Evolutionary conservation across 2,113 vertebrate species (phyloP).

Genomic region (Balaenoptera acutorostrata): DNA sequence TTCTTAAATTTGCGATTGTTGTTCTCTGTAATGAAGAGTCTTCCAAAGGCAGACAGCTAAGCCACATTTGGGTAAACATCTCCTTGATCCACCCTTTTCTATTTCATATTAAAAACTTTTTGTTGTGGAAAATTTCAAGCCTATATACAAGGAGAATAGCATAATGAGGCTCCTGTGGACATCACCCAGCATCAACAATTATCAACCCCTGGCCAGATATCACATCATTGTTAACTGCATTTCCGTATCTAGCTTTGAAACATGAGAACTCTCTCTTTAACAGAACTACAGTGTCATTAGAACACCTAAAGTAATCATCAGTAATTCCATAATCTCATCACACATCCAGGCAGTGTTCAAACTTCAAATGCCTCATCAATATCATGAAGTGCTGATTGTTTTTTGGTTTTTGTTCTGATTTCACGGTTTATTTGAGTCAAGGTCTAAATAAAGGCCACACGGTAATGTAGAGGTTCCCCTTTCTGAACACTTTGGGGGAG

Average conservation of each 20-base stretch:
- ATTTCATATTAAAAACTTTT: neutral
- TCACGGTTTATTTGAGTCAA: neutral
- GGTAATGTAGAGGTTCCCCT: neutral
- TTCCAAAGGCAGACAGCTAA: neutral
- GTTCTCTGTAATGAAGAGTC: neutral
- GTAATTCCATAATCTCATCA: neutral
- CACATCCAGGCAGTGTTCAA: neutral
- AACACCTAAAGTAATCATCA: neutral
- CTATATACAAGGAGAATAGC: neutral
- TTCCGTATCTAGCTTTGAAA: neutral
- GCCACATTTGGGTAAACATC: neutral
- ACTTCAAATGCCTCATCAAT: neutral
- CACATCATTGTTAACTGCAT: neutral
- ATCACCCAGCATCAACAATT: neutral
- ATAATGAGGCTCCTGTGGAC: neutral
- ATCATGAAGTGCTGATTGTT: neutral
- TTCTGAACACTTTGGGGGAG: neutral
- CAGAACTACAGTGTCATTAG: neutral
- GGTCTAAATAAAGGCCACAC: neutral
- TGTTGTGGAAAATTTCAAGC: neutral
- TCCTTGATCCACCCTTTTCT: neutral
- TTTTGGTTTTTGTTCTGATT: neutral
- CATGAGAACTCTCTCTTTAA: neutral
- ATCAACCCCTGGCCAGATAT: neutral
- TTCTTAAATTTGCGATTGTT: neutral